Evolutionary conservation across 2,888 invertebrate genomes (phyloP).

Genomic region (Barypeithes pellucidus): DNA sequence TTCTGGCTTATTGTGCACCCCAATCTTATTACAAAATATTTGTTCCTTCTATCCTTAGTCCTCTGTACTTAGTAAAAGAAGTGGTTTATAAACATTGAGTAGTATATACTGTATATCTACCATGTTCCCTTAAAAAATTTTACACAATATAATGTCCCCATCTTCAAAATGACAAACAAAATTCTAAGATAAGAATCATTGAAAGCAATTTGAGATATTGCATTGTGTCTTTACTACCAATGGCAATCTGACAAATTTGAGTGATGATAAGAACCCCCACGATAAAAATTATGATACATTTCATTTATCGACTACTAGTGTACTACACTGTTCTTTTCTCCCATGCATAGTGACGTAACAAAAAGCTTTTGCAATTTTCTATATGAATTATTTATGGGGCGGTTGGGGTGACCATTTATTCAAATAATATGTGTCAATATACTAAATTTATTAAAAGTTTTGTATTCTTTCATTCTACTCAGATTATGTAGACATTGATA

Average conservation of each 20-base stretch:
- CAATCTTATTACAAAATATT: too few relatives aligned
- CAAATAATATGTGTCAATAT: not conserved
- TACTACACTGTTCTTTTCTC: not conserved
- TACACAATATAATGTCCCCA: too few relatives aligned
- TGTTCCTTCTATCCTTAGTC: too few relatives aligned
- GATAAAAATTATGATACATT: conserved; percentile 40
- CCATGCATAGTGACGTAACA: conserved; percentile 41
- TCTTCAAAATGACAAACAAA: not conserved
- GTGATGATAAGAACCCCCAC: conserved; percentile 43
- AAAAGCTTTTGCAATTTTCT: conserved; percentile 40
- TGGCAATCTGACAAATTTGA: conserved; percentile 51
- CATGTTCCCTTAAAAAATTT: too few relatives aligned
- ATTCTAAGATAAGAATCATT: conserved; percentile 28
- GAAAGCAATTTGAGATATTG: conserved; percentile 42
- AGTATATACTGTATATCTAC: too few relatives aligned
- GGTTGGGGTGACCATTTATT: conserved; percentile 6
- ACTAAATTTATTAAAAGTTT: not conserved
- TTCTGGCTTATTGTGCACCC: too few relatives aligned
- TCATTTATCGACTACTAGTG: conserved; percentile 26
- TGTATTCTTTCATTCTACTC: not conserved
- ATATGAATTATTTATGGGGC: conserved; percentile 46
- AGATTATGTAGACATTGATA: conserved; percentile 1
- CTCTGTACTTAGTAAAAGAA: too few relatives aligned
- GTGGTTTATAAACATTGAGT: too few relatives aligned
- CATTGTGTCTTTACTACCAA: conserved; percentile 19